Conservation (phyloP, 2,113 vertebrate species). For the Muntiacus reevesi region DNA sequence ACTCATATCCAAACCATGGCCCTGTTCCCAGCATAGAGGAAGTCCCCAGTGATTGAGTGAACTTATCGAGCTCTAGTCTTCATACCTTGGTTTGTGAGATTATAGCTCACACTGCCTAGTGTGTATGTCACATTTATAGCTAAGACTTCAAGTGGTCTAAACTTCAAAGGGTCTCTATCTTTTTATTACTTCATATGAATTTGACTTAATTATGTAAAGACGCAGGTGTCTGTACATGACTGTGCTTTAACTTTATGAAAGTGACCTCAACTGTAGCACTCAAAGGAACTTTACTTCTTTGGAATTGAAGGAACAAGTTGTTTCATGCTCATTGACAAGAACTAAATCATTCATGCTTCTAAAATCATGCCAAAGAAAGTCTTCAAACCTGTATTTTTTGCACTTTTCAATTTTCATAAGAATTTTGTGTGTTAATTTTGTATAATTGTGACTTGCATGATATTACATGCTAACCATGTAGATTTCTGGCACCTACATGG, state of each 20-base stretch:
- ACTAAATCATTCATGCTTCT: not conserved
- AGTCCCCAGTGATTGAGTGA: not conserved
- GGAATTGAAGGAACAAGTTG: not conserved
- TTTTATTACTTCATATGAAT: not conserved
- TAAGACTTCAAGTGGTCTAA: not conserved
- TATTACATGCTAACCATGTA: not conserved
- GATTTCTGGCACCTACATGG: not conserved
- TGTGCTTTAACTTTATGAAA: not conserved
- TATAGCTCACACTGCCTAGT: not conserved
- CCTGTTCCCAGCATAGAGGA: not conserved
- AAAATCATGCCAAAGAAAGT: not conserved
- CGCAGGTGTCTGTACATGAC: not conserved
- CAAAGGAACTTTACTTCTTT: not conserved
- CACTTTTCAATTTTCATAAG: not conserved
- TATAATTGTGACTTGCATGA: not conserved
- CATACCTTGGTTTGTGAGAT: not conserved
- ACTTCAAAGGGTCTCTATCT: not conserved
- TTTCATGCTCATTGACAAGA: not conserved
- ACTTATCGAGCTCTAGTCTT: not conserved
- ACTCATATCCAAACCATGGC: not conserved
- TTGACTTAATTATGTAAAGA: not conserved
- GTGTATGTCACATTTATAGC: not conserved
- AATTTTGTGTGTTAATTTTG: not conserved
- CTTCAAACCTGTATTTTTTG: not conserved
- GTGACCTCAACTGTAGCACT: not conserved